A percentile compares a stretch with the other conserved stretches of the same genome.
phyloP scores from a whole-genome alignment of 1,140 invertebrate genomes.

The Schlechtendalia chinensis region DNA sequence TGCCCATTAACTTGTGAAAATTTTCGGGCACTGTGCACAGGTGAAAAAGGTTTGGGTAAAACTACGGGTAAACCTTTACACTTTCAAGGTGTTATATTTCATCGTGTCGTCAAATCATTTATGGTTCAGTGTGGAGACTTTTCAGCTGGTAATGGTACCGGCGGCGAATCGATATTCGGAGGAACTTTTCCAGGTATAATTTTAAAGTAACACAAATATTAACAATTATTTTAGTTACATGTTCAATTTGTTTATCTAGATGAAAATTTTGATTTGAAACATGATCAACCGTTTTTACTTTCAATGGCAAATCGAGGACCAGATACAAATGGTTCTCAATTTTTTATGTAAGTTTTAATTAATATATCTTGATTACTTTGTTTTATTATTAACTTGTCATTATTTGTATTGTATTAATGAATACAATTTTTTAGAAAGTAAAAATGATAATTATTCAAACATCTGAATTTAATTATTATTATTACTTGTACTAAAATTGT shows the following conservation, averaged over 20 bases:
- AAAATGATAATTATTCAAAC: background rate
- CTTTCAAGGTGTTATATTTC: conserved; percentile 79
- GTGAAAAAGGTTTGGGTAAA: conserved; percentile 77
- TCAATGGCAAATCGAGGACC: conserved; percentile 97
- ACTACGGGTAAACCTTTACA: conserved; percentile 68
- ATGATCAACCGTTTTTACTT: conserved; percentile 80
- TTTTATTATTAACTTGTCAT: background rate
- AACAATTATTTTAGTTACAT: conserved; percentile 1
- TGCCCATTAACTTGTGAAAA: conserved; percentile 94
- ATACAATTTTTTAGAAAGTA: background rate
- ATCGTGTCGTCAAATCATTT: conserved; percentile 89
- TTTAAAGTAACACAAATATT: conserved; percentile 15
- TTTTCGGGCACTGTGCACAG: conserved; percentile 87
- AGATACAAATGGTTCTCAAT: conserved; percentile 97
- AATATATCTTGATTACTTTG: background rate
- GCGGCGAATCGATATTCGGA: conserved; percentile 88
- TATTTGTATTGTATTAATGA: too few relatives aligned
- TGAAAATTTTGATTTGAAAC: conserved; percentile 87
- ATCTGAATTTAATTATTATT: too few relatives aligned
- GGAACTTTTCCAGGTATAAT: conserved; percentile 77
- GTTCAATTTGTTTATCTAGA: conserved; percentile 60
- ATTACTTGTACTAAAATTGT: background rate
- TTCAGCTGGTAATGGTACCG: conserved; percentile 84
- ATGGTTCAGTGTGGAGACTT: conserved; percentile 89
- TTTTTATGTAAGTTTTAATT: conserved; percentile 78